Conservation (phyloP, 2,888 invertebrate species). For the Conistra vaccinii region DNA sequence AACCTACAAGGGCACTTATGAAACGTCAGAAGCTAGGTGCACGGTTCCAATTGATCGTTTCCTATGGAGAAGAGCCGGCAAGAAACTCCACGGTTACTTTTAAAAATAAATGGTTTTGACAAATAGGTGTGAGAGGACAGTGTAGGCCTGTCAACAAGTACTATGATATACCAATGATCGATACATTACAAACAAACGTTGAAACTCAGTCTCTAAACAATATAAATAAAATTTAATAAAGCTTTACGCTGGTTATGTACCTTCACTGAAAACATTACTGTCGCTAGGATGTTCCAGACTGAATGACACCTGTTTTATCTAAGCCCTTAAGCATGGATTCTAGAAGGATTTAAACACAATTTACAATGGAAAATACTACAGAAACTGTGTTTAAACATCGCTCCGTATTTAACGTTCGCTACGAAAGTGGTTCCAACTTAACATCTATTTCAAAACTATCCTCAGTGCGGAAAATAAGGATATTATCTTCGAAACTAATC, state of each 20-base stretch:
- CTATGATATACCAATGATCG: no score
- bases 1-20: no score
- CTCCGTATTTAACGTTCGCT: conserved; percentile 32
- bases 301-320: background rate
- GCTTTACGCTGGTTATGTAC: background rate
- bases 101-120: no score
- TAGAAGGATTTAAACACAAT: conserved; percentile 19
- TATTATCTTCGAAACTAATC: conserved; percentile 57
- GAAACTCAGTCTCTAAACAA: no score
- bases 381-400: conserved; percentile 14
- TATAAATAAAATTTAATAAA: no score
- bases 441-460: conserved; percentile 51
- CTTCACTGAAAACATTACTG: background rate
- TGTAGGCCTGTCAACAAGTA: no score
- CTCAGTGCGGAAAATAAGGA: conserved; percentile 35
- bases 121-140: no score
- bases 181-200: no score
- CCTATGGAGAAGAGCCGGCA: no score
- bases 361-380: conserved; percentile 5
- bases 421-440: conserved; percentile 32
- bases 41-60: no score
- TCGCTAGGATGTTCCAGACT: background rate
- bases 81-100: no score
- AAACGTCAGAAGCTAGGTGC: no score
- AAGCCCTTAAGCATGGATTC: background rate